phyloP scores from a whole-genome alignment of 1,140 invertebrate species.

The Bombus pyrosoma region DNA sequence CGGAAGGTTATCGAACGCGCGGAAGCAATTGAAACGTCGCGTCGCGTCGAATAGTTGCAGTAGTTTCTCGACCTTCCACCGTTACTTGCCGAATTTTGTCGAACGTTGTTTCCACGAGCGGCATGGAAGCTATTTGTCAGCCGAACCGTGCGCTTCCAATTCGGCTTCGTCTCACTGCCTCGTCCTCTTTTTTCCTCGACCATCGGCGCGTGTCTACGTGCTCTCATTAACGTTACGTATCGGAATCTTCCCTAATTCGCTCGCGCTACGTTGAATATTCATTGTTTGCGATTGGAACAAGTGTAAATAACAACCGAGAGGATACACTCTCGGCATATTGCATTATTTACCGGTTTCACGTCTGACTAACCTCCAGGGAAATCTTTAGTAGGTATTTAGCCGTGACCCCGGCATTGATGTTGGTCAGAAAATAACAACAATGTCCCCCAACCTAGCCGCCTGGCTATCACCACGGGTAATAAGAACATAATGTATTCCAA shows the following conservation, averaged over 20 bases:
- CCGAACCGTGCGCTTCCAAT: background rate
- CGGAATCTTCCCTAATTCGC: constrained; percentile 9
- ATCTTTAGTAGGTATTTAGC: constrained; percentile 49
- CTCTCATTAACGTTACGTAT: constrained; percentile 37
- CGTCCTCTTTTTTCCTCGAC: background rate
- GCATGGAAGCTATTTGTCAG: constrained; percentile 21
- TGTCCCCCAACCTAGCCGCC: background rate
- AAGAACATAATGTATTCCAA: constrained; percentile 40
- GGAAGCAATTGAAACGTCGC: constrained; percentile 3
- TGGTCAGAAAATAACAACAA: constrained; percentile 23
- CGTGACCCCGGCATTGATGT: constrained; percentile 27
- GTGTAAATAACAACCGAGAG: constrained; percentile 39
- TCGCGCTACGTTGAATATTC: constrained; percentile 27
- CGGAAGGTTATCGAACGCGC: background rate
- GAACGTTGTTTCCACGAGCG: constrained; percentile 6
- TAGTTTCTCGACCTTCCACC: background rate
- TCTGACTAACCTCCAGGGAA: constrained; percentile 11
- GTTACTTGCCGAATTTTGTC: constrained; percentile 25
- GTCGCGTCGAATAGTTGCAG: background rate
- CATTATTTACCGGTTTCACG: constrained; percentile 15
- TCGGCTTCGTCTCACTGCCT: constrained; percentile 18
- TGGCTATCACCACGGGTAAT: constrained; percentile 30
- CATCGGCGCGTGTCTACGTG: background rate
- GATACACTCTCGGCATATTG: background rate
- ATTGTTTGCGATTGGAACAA: constrained; percentile 28